Evolutionary conservation across 2,797 vertebrate species (phyloP), one percentile per base, ranked within the genome.

Genomic region (Acanthornis magna): DNA sequence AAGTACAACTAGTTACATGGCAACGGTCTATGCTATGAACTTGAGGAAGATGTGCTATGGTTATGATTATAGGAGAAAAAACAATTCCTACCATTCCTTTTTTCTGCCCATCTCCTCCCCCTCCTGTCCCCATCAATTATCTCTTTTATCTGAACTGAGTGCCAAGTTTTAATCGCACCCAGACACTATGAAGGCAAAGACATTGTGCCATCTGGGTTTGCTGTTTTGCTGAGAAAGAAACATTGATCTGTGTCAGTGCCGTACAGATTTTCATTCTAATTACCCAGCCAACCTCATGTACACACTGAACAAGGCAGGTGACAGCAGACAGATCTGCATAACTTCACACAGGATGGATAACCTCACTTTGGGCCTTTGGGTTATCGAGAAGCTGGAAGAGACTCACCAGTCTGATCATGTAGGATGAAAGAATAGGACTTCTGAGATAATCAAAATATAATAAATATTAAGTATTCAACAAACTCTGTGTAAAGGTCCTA

Each of bases 251-350:
- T 87, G 67, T 71, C 71, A 79, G 53, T 42, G 36, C 26, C 48
- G 29, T 60, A 70, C 83, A 87, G 91, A 96, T 93, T 96, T 93
- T 87, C 45, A 42, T 92, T 82, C 61, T 88, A 88, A 92, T 93
- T 94, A 80, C n/a, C 15, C 78, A 57, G 32, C 50, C 81, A 92
- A 71, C 55, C 60, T 82, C 55, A 51, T 48, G 36, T 51, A 65
- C 71, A 42, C 71, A 42, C 48, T 42, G 87, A 92, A 60, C 66
- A 61, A 85, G 84, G n/a, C 72, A 85, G 84, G 87, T 85, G 68
- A 96, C 13, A 67, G 63, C 48, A 89, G 32, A 89, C 27, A 53
- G 73, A 80, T 60, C 71, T 91, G 55, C 75, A 67, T 85, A 93
- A 50, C 71, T 93, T 93, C 71, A 79, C 29, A 13, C 7, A 73